A percentile compares a stretch with the other conserved stretches of the same genome.
Conservation (phyloP, 1,140 invertebrate genomes). For the Brachionus asplanchnoidis region DNA sequence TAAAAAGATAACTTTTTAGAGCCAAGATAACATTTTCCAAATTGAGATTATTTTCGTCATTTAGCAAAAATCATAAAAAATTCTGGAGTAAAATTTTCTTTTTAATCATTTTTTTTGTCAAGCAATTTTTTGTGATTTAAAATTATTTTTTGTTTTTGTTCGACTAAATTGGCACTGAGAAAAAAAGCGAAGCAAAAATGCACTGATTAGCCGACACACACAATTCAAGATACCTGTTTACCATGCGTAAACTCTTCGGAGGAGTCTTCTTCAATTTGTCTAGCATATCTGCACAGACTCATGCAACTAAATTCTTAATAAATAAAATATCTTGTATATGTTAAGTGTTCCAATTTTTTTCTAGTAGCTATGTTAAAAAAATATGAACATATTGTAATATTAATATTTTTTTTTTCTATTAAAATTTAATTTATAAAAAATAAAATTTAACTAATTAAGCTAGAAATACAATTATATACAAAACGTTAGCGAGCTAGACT, state of each 20-base stretch:
- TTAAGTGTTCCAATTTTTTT: conserved; percentile 8
- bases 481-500: background rate
- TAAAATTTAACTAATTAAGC: background rate
- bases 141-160: background rate
- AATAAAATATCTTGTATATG: conserved; percentile 23
- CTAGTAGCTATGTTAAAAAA: background rate
- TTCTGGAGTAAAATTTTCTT: background rate
- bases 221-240: background rate
- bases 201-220: background rate
- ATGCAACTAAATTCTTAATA: conserved; percentile 9
- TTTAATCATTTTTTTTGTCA: background rate
- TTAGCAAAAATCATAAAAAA: background rate
- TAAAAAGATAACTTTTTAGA: background rate
- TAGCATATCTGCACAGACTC: background rate
- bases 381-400: background rate
- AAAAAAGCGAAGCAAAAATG: background rate
- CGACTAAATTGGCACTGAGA: background rate
- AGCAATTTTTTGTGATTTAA: background rate
- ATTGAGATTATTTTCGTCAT: background rate
- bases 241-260: background rate
- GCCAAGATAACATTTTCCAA: background rate
- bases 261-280: background rate
- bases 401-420: conserved; percentile 4
- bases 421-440: background rate
- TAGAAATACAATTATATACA: background rate